phyloP scores from a whole-genome alignment of 2,888 invertebrate species.

The Heterodera filipjevi region DNA sequence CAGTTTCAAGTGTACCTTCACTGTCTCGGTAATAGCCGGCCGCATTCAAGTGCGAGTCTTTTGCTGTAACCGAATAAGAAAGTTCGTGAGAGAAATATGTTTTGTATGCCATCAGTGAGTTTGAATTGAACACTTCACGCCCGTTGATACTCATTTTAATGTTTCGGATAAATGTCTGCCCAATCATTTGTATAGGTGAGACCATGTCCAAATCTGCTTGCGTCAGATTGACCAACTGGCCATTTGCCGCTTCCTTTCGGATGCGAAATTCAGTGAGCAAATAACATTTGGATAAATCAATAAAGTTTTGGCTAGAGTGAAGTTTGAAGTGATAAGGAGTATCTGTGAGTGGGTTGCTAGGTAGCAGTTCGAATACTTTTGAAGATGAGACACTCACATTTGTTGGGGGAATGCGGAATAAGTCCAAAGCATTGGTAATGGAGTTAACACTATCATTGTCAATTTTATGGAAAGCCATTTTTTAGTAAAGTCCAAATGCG shows the following conservation, averaged over 20 bases:
- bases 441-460: slow-evolving; percentile 23
- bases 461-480: slow-evolving; percentile 29
- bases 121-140: background rate
- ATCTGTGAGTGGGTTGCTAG: slow-evolving; percentile 13
- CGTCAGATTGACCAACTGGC: background rate
- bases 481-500: slow-evolving; percentile 32
- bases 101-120: slow-evolving; percentile 9
- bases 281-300: slow-evolving; percentile 31
- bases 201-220: background rate
- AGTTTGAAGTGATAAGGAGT: slow-evolving; percentile 29
- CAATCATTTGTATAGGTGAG: background rate
- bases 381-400: slow-evolving; percentile 30
- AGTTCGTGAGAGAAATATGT: background rate
- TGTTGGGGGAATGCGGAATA: slow-evolving; percentile 30
- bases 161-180: background rate
- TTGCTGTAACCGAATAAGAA: background rate
- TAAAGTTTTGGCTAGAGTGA: slow-evolving; percentile 12
- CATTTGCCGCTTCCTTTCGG: slow-evolving; percentile 18
- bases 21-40: background rate
- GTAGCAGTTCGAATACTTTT: background rate
- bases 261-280: slow-evolving; percentile 24
- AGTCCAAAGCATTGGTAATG: slow-evolving; percentile 26
- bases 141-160: slow-evolving; percentile 5
- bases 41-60: background rate
- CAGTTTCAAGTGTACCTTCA: background rate